These are phyloP conservation scores for Pteropus alecto DNA, from an alignment of 2,113 vertebrate genomes.

Conservation along the genomic window DNA sequence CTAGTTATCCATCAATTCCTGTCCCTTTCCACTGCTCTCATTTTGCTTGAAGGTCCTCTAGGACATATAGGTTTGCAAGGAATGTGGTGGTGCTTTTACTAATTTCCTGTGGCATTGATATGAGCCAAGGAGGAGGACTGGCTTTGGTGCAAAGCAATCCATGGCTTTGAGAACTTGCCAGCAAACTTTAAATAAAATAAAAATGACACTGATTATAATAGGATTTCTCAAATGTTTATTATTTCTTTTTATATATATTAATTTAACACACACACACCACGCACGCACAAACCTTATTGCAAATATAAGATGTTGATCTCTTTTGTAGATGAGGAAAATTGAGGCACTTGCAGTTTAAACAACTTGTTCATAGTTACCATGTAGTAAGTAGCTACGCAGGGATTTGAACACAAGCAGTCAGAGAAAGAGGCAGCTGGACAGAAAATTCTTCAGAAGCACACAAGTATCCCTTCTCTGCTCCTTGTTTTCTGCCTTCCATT, in stretches of 20 bases:
- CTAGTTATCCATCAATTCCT: neutral
- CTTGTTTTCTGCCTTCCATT: neutral
- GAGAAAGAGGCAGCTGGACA: neutral
- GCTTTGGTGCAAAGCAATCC: neutral
- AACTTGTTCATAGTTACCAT: neutral
- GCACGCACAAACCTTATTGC: neutral
- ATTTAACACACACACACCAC: neutral
- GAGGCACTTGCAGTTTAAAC: neutral
- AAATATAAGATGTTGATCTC: neutral
- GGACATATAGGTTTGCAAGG: neutral
- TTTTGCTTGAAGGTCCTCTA: neutral
- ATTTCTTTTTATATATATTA: neutral
- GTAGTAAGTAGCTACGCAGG: neutral
- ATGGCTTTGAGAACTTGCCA: neutral
- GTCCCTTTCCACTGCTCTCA: neutral
- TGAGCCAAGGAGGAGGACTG: neutral
- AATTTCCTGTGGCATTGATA: neutral
- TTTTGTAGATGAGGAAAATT: neutral
- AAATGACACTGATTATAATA: neutral
- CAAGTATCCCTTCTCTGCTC: neutral
- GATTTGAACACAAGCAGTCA: neutral
- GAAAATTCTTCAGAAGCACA: neutral
- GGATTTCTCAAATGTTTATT: neutral
- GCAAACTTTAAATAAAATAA: neutral
- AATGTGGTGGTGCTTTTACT: neutral